Conservation (phyloP, 2,113 vertebrate species). For the Coreoperca whiteheadi region DNA sequence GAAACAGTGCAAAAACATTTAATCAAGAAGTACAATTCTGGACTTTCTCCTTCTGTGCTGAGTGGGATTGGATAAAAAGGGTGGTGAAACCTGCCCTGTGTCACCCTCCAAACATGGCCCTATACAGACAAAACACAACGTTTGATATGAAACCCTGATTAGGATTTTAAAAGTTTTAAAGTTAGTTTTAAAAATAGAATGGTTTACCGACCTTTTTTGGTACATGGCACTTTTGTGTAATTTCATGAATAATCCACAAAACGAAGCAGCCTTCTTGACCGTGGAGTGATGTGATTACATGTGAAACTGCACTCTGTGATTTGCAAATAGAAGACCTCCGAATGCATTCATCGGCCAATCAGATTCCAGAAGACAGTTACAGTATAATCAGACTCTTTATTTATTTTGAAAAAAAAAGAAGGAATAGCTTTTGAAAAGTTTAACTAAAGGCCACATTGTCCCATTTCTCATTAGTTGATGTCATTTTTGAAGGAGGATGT, state of each 20-base stretch:
- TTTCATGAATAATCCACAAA: not conserved
- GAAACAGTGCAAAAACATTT: not conserved
- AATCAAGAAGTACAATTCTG: not conserved
- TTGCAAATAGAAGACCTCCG: not conserved
- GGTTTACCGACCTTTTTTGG: not conserved
- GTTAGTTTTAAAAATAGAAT: not conserved
- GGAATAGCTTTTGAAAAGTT: not conserved
- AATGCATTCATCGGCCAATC: not conserved
- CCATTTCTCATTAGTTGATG: not conserved
- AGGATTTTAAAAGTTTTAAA: not conserved
- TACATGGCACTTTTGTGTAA: not conserved
- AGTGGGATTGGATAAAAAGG: not conserved
- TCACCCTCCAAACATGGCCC: not conserved
- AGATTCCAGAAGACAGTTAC: not conserved
- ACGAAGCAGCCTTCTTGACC: not conserved
- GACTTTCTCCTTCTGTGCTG: too few relatives aligned
- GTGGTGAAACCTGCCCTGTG: not conserved
- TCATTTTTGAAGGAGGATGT: not conserved
- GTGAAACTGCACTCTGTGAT: not conserved
- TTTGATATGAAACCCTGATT: not conserved
- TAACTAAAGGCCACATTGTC: not conserved
- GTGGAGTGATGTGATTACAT: not conserved
- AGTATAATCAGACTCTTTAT: not conserved
- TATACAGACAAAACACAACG: not conserved
- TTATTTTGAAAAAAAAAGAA: not conserved